phyloP scores from a whole-genome alignment of 2,888 invertebrate species.

The Pomacea canaliculata region DNA sequence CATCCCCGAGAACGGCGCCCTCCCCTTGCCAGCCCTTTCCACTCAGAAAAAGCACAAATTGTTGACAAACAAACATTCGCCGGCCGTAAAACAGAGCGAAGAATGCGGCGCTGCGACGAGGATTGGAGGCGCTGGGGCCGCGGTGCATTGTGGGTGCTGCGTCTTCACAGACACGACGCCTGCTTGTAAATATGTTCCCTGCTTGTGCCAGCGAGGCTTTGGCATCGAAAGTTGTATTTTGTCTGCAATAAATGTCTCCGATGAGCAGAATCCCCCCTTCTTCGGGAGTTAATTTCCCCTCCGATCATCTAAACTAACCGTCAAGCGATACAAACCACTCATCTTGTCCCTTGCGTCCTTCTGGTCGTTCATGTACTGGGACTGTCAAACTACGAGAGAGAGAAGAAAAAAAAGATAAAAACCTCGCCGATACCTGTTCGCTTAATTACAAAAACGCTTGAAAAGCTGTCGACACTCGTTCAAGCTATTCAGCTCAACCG shows the following conservation, averaged over 20 bases:
- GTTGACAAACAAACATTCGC: conserved; percentile 13
- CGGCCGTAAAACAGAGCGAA: background rate
- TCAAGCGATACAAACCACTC: no score
- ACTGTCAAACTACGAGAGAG: no score
- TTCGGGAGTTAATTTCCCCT: no score
- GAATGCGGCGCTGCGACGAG: background rate
- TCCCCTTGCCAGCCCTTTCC: conserved; percentile 6
- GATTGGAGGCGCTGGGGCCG: background rate
- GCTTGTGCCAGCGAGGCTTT: no score
- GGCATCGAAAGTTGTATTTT: no score
- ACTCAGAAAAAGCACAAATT: conserved; percentile 9
- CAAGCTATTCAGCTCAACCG: background rate
- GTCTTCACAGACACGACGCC: no score
- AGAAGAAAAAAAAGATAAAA: background rate
- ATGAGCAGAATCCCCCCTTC: no score
- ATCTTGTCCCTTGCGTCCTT: no score
- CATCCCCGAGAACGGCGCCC: background rate
- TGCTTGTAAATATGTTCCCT: no score
- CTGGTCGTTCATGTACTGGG: no score
- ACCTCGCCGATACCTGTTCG: background rate
- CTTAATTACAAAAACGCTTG: background rate
- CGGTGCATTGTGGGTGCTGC: background rate
- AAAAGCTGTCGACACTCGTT: background rate
- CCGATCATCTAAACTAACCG: no score
- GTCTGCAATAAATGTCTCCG: no score